These are phyloP conservation scores for Eupeodes corollae DNA, from an alignment of 1,140 invertebrate species.

Conservation along the genomic window DNA sequence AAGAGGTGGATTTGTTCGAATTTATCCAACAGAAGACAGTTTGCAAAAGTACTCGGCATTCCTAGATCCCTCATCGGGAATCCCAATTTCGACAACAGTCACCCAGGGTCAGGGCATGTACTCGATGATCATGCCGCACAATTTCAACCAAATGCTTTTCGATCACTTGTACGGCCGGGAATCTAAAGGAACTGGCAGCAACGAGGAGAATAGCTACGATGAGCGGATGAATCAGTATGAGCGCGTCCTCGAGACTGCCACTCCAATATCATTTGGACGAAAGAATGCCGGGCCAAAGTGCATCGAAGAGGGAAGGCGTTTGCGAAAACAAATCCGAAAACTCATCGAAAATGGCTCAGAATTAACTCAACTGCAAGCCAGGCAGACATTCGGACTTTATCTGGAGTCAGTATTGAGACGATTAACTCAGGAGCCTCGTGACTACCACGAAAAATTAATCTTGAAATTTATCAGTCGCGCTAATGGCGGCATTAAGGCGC, in stretches of 20 bases:
- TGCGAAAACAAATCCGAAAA: conserved; percentile 28
- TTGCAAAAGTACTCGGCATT: conserved; percentile 60
- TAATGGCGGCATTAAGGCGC: conserved; percentile 60
- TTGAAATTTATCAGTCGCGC: conserved; percentile 75
- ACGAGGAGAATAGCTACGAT: conserved; percentile 21
- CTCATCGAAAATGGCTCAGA: conserved; percentile 30
- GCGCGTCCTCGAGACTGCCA: conserved; percentile 20
- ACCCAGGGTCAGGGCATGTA: conserved; percentile 45
- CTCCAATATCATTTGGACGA: conserved; percentile 20
- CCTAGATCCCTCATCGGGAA: conserved; percentile 55
- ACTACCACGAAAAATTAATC: conserved; percentile 56
- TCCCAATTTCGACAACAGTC: conserved; percentile 52
- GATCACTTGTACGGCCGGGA: conserved; percentile 37
- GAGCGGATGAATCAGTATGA: conserved; percentile 34
- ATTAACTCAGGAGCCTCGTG: conserved; percentile 46
- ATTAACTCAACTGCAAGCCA: conserved; percentile 47
- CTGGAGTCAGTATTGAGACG: conserved; percentile 65
- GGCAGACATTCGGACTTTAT: conserved; percentile 75
- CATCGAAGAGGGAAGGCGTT: conserved; percentile 23
- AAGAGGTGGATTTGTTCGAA: conserved; percentile 78
- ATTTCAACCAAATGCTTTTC: conserved; percentile 70
- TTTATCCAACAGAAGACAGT: conserved; percentile 80
- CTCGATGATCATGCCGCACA: conserved; percentile 48
- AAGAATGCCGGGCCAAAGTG: conserved; percentile 23
- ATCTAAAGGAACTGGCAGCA: conserved; percentile 8